Evolutionary conservation across 2,113 vertebrate species (phyloP).

Genomic region (Cyrtonyx montezumae): DNA sequence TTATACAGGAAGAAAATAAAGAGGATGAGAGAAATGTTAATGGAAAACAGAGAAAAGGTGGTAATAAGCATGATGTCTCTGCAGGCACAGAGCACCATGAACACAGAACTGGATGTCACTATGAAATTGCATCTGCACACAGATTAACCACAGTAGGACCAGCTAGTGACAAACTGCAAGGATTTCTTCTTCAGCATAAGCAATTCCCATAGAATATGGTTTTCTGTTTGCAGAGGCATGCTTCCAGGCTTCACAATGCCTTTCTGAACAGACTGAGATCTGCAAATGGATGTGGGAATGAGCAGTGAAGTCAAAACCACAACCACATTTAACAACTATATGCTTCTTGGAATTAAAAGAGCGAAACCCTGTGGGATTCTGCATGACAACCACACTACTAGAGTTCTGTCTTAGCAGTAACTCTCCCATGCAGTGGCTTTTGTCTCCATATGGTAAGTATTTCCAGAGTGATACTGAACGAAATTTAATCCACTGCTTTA

Average conservation of each 20-base stretch:
- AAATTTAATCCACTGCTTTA: neutral
- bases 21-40: neutral
- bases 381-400: conserved; percentile 10
- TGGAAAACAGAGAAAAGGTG: neutral
- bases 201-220: conserved; percentile 4
- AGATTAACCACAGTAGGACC: neutral
- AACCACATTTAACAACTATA: conserved; percentile 5
- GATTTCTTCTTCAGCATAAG: neutral
- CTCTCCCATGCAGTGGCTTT: neutral
- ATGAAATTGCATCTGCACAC: neutral
- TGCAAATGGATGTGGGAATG: conserved; percentile 42
- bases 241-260: conserved; percentile 22
- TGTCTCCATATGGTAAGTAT: neutral
- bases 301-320: conserved; percentile 41
- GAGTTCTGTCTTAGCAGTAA: neutral
- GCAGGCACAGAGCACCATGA: neutral
- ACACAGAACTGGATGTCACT: neutral
- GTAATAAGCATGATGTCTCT: neutral
- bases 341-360: neutral
- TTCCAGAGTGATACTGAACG: neutral
- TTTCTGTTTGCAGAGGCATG: conserved; percentile 35
- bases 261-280: neutral
- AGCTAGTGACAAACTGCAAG: neutral
- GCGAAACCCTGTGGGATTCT: neutral
- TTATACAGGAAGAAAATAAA: neutral